These are phyloP conservation scores for Porites rus DNA, from an alignment of 92 coral and sea anemone genomes.

Conservation along the genomic window DNA sequence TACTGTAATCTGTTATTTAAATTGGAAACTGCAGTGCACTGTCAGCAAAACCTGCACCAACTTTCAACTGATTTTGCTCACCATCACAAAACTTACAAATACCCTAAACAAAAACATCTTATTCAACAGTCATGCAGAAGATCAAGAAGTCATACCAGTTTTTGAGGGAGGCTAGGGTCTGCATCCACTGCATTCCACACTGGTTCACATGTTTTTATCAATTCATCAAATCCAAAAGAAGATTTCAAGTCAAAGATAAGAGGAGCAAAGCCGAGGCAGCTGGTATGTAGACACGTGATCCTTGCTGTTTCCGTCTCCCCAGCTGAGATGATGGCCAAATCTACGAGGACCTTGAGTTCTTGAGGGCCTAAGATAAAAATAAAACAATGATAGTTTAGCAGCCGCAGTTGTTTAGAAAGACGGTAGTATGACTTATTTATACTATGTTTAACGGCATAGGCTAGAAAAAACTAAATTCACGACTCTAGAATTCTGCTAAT, in stretches of 20 bases:
- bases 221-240: constrained; percentile 62
- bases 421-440: not conserved
- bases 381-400: not conserved
- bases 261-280: constrained; percentile 83
- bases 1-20: too few species aligned
- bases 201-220: constrained; percentile 75
- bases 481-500: too few species aligned
- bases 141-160: constrained; percentile 61
- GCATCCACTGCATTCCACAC: constrained; percentile 79
- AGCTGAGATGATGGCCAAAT: constrained; percentile 90
- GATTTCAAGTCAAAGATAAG: constrained; percentile 74
- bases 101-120: too few species aligned
- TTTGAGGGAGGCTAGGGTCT: constrained; percentile 60
- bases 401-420: not conserved
- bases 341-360: constrained; percentile 86
- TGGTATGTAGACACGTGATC: constrained; percentile 78
- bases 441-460: too few species aligned
- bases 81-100: too few species aligned
- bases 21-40: too few species aligned
- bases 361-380: constrained; percentile 52
- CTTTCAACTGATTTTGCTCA: too few species aligned
- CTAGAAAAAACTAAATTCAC: too few species aligned
- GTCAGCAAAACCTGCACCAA: too few species aligned
- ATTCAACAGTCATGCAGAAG: not conserved
- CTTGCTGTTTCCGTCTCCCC: constrained; percentile 86